Base-by-base conservation (phyloP, 1,140 invertebrate genomes). In the Drosophila truncata region DNA sequence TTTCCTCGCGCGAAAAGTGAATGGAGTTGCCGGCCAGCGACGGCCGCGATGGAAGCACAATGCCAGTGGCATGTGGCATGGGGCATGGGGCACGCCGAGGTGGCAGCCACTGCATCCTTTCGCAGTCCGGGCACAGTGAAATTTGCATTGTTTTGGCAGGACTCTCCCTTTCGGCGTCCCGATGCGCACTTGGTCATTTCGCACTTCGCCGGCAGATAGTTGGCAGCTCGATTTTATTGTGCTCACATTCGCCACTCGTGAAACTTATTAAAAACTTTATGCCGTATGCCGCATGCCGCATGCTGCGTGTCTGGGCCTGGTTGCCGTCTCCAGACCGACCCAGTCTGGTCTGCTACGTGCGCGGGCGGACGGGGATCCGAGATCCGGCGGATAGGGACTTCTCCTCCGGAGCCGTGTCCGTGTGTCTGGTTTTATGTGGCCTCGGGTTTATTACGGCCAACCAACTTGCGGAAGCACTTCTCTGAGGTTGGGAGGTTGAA, bases 231-330 rank as follows among this genome's bases (percentile, higher is more conserved):
- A 90, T 85, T 90, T 90, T 90, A 90, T 90, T 90, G 85, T 91
- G 82, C 69, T 82, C 86, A 81, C 82, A 90, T 74, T 85, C 78
- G 78, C 81, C 86, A 77, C 85, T 90, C 85, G 85, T 91, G 90
- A 91, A 90, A 91, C 85, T 90, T 90, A 91, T 90, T 90, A 85
- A 90, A 90, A 88, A 90, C 50, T 90, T 90, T 82, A 79, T 82
- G 78, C 81, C 82, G 86, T 86, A 73, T 72, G 83, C 62, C 76
- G 64, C 76, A 64, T 83, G 76, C 81, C 82, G 86, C 85, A 73
- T 72, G 83, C 62, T 79, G 64, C 76, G 67, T 83, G 76, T 73
- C 70, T 63, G 79, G 78, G 60, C 39, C 25, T 33, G 80, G 65
- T 31, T 47, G 59, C 63, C 33, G 50, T 13, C 46, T 33, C 33